These are phyloP conservation scores for Andricus grossulariae DNA, from an alignment of 1,140 invertebrate genomes.

Conservation along the genomic window DNA sequence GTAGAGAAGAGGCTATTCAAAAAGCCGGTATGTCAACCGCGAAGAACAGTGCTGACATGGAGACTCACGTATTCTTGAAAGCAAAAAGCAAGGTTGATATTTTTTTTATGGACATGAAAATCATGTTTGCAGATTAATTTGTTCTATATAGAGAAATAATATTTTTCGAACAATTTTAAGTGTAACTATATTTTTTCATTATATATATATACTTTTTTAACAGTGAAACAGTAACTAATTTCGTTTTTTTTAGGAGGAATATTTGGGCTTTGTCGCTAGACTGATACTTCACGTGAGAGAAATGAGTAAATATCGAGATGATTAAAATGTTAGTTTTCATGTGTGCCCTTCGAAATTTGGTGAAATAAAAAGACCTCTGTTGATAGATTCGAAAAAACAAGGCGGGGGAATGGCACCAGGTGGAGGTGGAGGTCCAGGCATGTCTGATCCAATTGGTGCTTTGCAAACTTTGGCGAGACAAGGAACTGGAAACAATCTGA, in stretches of 20 bases:
- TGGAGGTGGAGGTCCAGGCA: slow-evolving; percentile 68
- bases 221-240: too few relatives aligned
- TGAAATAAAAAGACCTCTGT: slow-evolving; percentile 42
- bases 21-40: too few relatives aligned
- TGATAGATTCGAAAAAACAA: slow-evolving; percentile 76
- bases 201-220: too few relatives aligned
- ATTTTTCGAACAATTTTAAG: too few relatives aligned
- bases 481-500: slow-evolving; percentile 80
- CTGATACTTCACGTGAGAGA: slow-evolving; percentile 91
- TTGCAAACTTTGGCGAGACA: slow-evolving; percentile 90
- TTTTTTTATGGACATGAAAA: too few relatives aligned
- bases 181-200: too few relatives aligned
- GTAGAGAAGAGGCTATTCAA: too few relatives aligned
- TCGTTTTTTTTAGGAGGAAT: slow-evolving; percentile 83
- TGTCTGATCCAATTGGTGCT: slow-evolving; percentile 90
- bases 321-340: slow-evolving; percentile 5
- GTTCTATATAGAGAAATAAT: too few relatives aligned
- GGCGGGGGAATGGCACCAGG: slow-evolving; percentile 63
- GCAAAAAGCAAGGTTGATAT: too few relatives aligned
- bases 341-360: slow-evolving; percentile 8
- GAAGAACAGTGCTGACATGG: too few relatives aligned
- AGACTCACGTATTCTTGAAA: too few relatives aligned
- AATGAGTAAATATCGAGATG: slow-evolving; percentile 80
- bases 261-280: slow-evolving; percentile 90
- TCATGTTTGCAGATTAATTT: too few relatives aligned